Percentiles rank a stretch among this genome's conserved stretches.
These are phyloP conservation scores for Mastigias papua DNA, from an alignment of 30 jellyfish, hydroid and myxozoan genomes.

Conservation along the genomic window DNA sequence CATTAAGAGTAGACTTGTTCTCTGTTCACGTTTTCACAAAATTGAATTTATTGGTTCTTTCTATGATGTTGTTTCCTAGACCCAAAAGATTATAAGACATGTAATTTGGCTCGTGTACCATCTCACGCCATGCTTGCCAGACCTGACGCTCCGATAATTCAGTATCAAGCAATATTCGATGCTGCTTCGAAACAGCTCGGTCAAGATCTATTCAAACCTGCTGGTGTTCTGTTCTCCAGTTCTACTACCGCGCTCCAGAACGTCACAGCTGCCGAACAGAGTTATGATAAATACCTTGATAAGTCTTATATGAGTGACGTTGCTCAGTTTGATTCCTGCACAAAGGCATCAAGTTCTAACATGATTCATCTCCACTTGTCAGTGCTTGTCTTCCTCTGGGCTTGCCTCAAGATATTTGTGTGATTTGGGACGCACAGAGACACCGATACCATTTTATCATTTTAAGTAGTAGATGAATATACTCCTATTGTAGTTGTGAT, in stretches of 20 bases:
- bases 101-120: constrained; percentile 56
- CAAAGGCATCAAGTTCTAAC: neutral
- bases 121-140: constrained; percentile 38
- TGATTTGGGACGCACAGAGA: no score
- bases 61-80: neutral
- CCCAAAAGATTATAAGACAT: constrained; percentile 27
- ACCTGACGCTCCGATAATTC: constrained; percentile 11
- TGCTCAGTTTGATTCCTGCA: constrained; percentile 16
- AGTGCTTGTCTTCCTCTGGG: neutral
- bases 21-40: neutral
- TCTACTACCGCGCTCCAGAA: neutral
- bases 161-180: constrained; percentile 4
- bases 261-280: constrained; percentile 27
- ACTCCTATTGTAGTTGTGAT: no score
- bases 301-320: constrained; percentile 52
- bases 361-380: neutral
- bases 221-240: constrained; percentile 34
- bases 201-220: constrained; percentile 3
- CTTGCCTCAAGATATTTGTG: neutral
- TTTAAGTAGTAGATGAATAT: no score
- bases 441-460: no score
- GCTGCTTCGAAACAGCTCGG: constrained; percentile 13
- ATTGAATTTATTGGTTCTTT: neutral
- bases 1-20: no score
- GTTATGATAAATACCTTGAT: constrained; percentile 27